phyloP scores from a whole-genome alignment of 2,888 invertebrate species.

The Sycophila texana region DNA sequence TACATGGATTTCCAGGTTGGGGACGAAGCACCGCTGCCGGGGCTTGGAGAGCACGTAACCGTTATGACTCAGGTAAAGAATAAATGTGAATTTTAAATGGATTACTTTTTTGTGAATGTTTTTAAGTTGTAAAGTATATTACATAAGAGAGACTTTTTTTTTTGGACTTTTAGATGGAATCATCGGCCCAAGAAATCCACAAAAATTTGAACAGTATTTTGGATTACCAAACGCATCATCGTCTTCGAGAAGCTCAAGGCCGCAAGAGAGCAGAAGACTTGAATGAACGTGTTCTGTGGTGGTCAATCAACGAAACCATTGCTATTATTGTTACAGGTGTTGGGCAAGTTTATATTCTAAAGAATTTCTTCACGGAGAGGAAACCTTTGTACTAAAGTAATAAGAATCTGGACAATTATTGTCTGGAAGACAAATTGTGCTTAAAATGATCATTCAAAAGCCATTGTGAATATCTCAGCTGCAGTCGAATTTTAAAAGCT shows the following conservation, averaged over 20 bases:
- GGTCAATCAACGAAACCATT: slow-evolving; percentile 93
- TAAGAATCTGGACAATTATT: slow-evolving; percentile 1
- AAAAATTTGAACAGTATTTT: slow-evolving; percentile 91
- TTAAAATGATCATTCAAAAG: slow-evolving; percentile 4
- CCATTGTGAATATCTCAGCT: slow-evolving; percentile 11
- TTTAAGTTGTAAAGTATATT: not conserved
- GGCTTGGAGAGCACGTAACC: slow-evolving; percentile 91
- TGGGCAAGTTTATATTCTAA: slow-evolving; percentile 92
- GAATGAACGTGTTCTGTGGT: slow-evolving; percentile 94
- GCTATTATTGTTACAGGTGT: slow-evolving; percentile 91
- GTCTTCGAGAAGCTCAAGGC: slow-evolving; percentile 94
- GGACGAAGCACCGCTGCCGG: slow-evolving; percentile 90
- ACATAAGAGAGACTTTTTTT: slow-evolving; percentile 23
- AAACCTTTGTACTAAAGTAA: slow-evolving; percentile 61
- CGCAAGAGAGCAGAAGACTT: slow-evolving; percentile 97
- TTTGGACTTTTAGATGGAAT: slow-evolving; percentile 89
- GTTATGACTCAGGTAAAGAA: slow-evolving; percentile 90
- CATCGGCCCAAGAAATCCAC: slow-evolving; percentile 92
- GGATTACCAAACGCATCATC: slow-evolving; percentile 98
- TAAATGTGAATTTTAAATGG: not conserved
- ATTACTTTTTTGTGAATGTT: not conserved
- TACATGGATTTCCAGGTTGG: slow-evolving; percentile 99
- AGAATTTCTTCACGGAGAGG: slow-evolving; percentile 88
- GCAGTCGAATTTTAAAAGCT: slow-evolving; percentile 23
- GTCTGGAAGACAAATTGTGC: slow-evolving; percentile 13